Conservation (phyloP, 2,888 invertebrate species). For the Escarpia spicata region DNA sequence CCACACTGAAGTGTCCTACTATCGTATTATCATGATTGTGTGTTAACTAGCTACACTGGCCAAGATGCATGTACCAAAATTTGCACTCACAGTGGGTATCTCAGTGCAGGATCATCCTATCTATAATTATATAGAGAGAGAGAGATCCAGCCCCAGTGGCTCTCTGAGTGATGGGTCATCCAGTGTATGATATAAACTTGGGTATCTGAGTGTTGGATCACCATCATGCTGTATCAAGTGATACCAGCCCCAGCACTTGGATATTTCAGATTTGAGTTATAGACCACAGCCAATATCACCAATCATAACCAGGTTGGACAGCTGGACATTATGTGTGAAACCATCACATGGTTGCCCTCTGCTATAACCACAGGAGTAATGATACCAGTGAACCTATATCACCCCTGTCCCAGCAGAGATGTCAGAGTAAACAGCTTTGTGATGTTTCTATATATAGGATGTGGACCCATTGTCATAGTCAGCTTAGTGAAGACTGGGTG, state of each 20-base stretch:
- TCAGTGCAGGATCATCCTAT: not conserved
- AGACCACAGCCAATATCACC: too few relatives aligned
- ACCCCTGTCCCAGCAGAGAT: not conserved
- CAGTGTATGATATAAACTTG: too few relatives aligned
- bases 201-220: too few relatives aligned
- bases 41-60: not conserved
- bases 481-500: too few relatives aligned
- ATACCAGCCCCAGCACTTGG: too few relatives aligned
- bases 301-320: not conserved
- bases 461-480: too few relatives aligned
- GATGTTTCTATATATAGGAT: too few relatives aligned
- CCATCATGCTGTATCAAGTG: too few relatives aligned
- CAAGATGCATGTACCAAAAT: not conserved
- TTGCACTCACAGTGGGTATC: not conserved
- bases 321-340: not conserved
- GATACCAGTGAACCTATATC: not conserved
- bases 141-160: not conserved
- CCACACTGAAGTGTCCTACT: not conserved
- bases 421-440: not conserved
- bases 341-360: not conserved
- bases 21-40: not conserved
- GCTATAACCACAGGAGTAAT: not conserved
- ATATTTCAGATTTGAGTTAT: too few relatives aligned
- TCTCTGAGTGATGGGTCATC: too few relatives aligned
- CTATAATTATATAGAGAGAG: not conserved